Conservation (phyloP, 2,113 vertebrate species). For the Acrocephalus arundinaceus region DNA sequence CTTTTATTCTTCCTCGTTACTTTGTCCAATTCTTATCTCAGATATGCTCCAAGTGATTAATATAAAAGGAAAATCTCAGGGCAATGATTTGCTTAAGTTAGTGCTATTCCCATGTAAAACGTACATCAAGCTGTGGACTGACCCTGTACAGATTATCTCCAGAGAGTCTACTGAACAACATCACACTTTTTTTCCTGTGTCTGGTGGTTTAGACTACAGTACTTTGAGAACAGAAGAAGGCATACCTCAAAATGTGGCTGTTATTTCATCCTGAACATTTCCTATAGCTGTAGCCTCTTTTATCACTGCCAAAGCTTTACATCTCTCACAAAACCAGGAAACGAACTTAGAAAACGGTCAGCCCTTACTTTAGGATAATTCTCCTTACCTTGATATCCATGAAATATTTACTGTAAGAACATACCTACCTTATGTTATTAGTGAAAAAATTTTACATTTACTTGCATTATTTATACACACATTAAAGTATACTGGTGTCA, state of each 20-base stretch:
- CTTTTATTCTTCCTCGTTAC: not conserved
- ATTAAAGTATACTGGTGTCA: conserved; percentile 64
- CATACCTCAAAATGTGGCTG: conserved; percentile 33
- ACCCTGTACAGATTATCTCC: conserved; percentile 12
- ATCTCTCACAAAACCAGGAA: not conserved
- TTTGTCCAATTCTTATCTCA: not conserved
- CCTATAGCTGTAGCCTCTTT: conserved; percentile 25
- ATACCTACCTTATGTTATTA: conserved; percentile 81
- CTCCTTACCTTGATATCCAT: conserved; percentile 70
- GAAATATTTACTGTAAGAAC: conserved; percentile 57
- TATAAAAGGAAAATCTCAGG: not conserved
- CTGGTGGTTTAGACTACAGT: not conserved
- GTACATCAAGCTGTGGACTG: not conserved
- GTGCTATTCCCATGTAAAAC: not conserved
- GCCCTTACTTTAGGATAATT: not conserved
- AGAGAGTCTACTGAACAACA: not conserved
- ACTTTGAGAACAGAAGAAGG: conserved; percentile 37
- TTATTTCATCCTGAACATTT: conserved; percentile 37
- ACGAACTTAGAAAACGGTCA: not conserved
- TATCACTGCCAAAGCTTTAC: not conserved
- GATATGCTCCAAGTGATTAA: not conserved
- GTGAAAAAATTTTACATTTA: conserved; percentile 66
- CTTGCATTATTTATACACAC: conserved; percentile 67
- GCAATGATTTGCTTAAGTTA: not conserved
- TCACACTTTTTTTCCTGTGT: not conserved